Percentiles rank a stretch among this genome's conserved stretches.
These are phyloP conservation scores for Darevskia nairensis DNA, from an alignment of 2,797 vertebrate species.

Conservation along the genomic window DNA sequence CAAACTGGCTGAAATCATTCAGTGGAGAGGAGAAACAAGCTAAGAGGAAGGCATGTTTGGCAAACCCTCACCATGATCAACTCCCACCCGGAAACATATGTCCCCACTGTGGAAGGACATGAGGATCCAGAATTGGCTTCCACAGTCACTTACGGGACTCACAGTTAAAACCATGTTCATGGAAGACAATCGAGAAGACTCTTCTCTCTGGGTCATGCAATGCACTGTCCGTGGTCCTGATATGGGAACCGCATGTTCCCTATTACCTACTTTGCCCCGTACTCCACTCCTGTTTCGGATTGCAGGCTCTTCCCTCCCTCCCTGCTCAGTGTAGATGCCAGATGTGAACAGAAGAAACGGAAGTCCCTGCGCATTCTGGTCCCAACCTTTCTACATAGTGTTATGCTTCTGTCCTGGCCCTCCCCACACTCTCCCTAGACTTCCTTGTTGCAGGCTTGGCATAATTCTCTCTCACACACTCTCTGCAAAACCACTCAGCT, in stretches of 20 bases:
- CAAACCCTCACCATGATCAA: no score
- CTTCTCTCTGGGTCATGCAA: not conserved
- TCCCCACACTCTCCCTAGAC: not conserved
- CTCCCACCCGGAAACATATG: no score
- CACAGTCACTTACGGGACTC: no score
- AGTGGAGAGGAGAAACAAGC: not conserved
- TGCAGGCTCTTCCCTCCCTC: not conserved
- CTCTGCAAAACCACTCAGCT: slow-evolving; percentile 1
- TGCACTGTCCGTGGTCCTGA: not conserved
- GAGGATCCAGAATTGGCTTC: no score
- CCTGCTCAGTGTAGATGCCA: not conserved
- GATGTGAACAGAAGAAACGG: not conserved
- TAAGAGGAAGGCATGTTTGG: no score
- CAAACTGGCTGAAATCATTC: not conserved
- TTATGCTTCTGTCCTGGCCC: not conserved
- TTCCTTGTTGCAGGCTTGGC: not conserved
- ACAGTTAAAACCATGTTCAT: no score
- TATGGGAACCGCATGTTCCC: not conserved
- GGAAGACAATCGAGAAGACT: no score
- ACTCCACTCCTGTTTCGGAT: not conserved
- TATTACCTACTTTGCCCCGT: not conserved
- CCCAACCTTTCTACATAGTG: not conserved
- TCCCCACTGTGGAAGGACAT: no score
- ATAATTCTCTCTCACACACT: not conserved
- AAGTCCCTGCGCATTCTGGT: not conserved